phyloP scores from a whole-genome alignment of 2,113 vertebrate species.

The Orycteropus afer region DNA sequence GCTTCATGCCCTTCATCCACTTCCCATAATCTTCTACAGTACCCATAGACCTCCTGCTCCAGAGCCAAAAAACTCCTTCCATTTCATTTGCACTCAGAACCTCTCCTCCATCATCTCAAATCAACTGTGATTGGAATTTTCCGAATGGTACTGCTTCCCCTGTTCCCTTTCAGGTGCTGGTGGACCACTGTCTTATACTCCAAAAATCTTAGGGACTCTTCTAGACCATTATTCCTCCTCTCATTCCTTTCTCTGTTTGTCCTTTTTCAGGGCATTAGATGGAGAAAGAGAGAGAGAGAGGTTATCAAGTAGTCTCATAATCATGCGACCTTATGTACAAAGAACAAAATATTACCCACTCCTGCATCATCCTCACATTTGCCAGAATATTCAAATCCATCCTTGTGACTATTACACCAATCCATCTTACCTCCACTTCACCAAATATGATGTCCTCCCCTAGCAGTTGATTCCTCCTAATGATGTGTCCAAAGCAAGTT shows the following conservation, averaged over 20 bases:
- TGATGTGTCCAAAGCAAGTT: no score
- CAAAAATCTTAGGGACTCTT: neutral
- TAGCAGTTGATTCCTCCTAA: no score
- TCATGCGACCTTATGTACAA: no score
- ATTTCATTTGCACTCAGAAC: neutral
- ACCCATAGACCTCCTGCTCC: neutral
- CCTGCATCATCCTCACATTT: no score
- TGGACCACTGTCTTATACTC: neutral
- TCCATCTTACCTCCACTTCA: no score
- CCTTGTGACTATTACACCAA: no score
- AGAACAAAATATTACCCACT: no score
- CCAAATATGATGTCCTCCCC: no score
- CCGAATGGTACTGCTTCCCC: neutral
- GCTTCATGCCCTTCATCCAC: neutral
- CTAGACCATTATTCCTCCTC: neutral
- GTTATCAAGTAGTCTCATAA: no score
- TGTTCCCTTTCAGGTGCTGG: neutral
- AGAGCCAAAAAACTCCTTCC: neutral
- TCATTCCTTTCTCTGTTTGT: neutral
- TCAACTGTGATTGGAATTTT: neutral
- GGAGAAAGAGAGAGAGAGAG: no score
- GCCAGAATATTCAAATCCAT: no score
- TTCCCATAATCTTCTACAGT: neutral
- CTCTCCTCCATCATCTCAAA: neutral
- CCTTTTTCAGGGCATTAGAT: neutral